Percentiles rank a stretch among this genome's conserved stretches.
These are phyloP conservation scores for Apogon hyalosoma DNA, from an alignment of 2,797 vertebrate genomes.

Conservation along the genomic window DNA sequence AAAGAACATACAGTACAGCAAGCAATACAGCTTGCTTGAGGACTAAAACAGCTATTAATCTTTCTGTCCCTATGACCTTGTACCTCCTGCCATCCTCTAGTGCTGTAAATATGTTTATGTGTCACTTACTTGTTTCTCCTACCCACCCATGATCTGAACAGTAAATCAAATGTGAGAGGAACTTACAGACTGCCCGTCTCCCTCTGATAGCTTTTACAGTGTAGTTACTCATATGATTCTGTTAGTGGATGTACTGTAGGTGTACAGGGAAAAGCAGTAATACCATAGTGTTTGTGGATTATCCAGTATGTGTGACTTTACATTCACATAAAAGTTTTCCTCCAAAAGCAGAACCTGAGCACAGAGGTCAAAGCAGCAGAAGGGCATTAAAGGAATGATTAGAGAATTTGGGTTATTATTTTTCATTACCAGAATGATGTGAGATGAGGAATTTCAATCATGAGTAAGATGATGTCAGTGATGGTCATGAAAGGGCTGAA, in stretches of 20 bases:
- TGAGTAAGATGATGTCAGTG: neutral
- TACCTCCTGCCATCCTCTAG: neutral
- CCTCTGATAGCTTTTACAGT: constrained; percentile 32
- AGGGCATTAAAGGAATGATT: neutral
- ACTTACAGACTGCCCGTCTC: constrained; percentile 59
- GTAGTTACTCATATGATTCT: constrained; percentile 14
- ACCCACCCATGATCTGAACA: constrained; percentile 14
- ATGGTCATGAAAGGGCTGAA: neutral
- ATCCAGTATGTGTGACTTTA: constrained; percentile 47
- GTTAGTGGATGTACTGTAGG: constrained; percentile 28
- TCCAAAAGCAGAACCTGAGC: constrained; percentile 11
- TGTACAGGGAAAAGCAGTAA: constrained; percentile 19
- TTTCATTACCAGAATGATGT: neutral
- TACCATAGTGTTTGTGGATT: constrained; percentile 58
- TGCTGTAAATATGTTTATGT: constrained; percentile 29
- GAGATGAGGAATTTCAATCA: neutral
- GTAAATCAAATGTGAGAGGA: constrained; percentile 23
- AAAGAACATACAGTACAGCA: too few species aligned
- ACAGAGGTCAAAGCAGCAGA: constrained; percentile 4
- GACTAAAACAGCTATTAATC: neutral
- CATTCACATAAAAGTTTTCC: constrained; percentile 31
- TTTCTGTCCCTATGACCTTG: constrained; percentile 14
- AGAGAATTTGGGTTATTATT: neutral
- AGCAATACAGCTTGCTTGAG: neutral
- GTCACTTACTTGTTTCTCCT: constrained; percentile 43